Conservation (phyloP, 2,113 vertebrate species). For the Benthochromis sp. region DNA sequence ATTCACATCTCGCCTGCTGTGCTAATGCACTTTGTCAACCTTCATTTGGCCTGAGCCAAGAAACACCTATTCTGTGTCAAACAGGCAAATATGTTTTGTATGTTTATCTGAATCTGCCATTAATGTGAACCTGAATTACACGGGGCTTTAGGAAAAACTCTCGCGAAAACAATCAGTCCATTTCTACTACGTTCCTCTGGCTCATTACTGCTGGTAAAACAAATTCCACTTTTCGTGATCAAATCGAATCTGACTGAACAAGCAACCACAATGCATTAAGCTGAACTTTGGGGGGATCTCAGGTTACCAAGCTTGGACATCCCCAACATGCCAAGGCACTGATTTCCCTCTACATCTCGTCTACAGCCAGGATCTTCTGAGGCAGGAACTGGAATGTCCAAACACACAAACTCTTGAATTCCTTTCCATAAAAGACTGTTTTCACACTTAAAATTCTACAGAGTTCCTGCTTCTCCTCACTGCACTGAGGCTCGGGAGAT, state of each 20-base stretch:
- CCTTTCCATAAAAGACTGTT: neutral
- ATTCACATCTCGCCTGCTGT: neutral
- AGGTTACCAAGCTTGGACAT: neutral
- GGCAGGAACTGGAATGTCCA: neutral
- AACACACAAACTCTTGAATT: neutral
- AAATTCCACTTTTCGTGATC: neutral
- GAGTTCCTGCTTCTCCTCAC: neutral
- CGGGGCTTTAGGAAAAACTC: neutral
- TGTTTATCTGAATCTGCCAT: neutral
- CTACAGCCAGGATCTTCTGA: neutral
- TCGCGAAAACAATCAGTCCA: neutral
- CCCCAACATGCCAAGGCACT: neutral
- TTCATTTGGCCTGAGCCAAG: neutral
- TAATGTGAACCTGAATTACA: neutral
- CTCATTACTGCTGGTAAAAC: neutral
- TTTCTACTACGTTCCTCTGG: neutral
- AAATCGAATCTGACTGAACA: neutral
- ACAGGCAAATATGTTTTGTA: neutral
- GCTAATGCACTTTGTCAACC: conserved; percentile 14
- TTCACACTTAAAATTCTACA: neutral
- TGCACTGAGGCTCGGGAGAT: neutral
- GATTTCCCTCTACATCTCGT: neutral
- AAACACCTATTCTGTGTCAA: neutral
- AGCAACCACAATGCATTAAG: neutral
- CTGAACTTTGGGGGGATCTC: neutral